phyloP scores from a whole-genome alignment of 2,888 invertebrate species.

The Sminthurides aquaticus region DNA sequence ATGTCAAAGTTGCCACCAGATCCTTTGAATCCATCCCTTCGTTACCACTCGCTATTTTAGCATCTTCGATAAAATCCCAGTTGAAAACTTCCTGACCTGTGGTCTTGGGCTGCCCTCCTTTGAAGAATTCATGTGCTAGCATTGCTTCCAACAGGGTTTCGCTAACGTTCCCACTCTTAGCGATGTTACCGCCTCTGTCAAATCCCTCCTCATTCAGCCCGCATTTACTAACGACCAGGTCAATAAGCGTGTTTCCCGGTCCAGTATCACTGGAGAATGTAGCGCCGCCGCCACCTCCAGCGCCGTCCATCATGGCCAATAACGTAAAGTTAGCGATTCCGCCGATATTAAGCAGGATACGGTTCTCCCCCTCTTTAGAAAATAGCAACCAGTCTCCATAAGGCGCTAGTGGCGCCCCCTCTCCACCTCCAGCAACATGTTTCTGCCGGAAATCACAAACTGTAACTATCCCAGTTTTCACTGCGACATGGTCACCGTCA shows the following conservation, averaged over 20 bases:
- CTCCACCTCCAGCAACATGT: slow-evolving; percentile 28
- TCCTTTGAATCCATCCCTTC: slow-evolving; percentile 5
- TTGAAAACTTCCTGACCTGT: slow-evolving; percentile 33
- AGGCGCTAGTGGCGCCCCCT: slow-evolving; percentile 32
- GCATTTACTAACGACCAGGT: slow-evolving; percentile 17
- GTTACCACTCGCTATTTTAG: slow-evolving; percentile 5
- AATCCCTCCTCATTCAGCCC: slow-evolving; percentile 2
- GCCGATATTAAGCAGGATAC: slow-evolving; percentile 32
- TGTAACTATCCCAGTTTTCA: slow-evolving; percentile 28
- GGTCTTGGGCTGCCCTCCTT: slow-evolving; percentile 23
- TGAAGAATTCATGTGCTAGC: slow-evolving; percentile 23
- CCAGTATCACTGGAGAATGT: slow-evolving; percentile 28
- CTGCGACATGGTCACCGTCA: slow-evolving; percentile 30
- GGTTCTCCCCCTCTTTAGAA: slow-evolving; percentile 23
- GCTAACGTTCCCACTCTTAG: slow-evolving; percentile 20
- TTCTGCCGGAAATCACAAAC: slow-evolving; percentile 32
- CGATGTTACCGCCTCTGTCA: slow-evolving; percentile 26
- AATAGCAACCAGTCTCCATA: slow-evolving; percentile 29
- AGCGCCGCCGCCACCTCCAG: not conserved
- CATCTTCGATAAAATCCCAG: slow-evolving; percentile 13
- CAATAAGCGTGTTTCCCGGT: slow-evolving; percentile 32
- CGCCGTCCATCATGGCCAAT: slow-evolving; percentile 10
- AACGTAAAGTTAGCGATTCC: slow-evolving; percentile 32
- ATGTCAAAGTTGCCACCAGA: slow-evolving; percentile 27
- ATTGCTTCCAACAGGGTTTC: slow-evolving; percentile 13